Evolutionary conservation across 2,113 vertebrate genomes (phyloP), one percentile per base, ranked within the genome.

Genomic region (Anarhynchus alexandrinus): DNA sequence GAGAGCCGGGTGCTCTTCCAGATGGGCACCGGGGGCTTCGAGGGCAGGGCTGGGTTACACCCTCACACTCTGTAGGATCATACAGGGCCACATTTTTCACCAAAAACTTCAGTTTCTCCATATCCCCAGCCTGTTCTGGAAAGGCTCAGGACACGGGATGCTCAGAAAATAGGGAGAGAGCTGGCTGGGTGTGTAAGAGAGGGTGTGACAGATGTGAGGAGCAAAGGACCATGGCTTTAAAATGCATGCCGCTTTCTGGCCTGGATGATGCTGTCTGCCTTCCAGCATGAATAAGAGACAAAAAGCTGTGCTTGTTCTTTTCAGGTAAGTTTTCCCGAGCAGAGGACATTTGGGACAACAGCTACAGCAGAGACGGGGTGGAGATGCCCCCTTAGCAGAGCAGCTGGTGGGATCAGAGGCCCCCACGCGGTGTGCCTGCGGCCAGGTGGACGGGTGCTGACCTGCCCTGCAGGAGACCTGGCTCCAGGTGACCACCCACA

Each of bases 391-490:
- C 49, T 30, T 8, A 7, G 80, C 43, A 38, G 72, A 74, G 90
- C 85, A 77, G 62, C 74, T 66, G 89, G 36, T 14, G 61, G 79
- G 64, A 43, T 42, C 38, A 49, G 45, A 54, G 65, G 54, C 7
- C 25, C 61, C 51, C 38, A 13, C 1, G 11, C 52, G 5, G 11
- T 1, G 2, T 14, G 25, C 9, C 3, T 2, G 27, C 1, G 2
- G 52, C 6, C 40, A 18, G 32, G 23, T 1, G 2, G 62, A 11
- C 2, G 12, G 82, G 40, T 5, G 9, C 30, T 36, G 45, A 43
- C 32, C 65, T 51, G 52, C 45, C 12, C 74, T 22, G 40, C 20
- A 5, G 76, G 45, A 38, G 22, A 34, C 58, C 58, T 17, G 51
- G n/a, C 51, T 55, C 29, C 27, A 6, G 80, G 57, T 42, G 69